Conservation (phyloP, 2,888 invertebrate species). For the Myopa testacea region DNA sequence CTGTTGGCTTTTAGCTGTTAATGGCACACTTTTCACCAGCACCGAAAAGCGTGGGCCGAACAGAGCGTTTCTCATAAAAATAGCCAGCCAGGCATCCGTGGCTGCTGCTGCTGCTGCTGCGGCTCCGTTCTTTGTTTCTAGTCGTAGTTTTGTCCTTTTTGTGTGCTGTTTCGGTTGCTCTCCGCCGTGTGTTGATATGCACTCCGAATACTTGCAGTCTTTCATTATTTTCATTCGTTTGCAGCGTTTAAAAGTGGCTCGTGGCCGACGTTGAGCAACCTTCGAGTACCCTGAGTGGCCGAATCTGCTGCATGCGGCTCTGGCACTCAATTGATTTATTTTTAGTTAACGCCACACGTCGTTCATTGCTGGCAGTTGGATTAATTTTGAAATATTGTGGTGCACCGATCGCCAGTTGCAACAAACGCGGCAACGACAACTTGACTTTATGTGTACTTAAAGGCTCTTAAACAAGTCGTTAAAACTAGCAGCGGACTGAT, state of each 20-base stretch:
- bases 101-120: background rate
- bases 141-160: too few species aligned
- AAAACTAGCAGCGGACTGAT: conserved; percentile 13
- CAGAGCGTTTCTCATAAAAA: conserved; percentile 2
- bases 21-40: conserved; percentile 33
- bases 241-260: background rate
- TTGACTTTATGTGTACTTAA: conserved; percentile 31
- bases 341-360: conserved; percentile 48
- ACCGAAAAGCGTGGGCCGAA: background rate
- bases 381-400: conserved; percentile 63
- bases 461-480: conserved; percentile 42
- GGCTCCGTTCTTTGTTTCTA: background rate
- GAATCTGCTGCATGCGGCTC: conserved; percentile 48
- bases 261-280: conserved; percentile 22
- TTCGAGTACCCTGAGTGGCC: background rate
- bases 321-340: conserved; percentile 60
- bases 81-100: background rate
- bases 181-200: conserved; percentile 19
- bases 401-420: conserved; percentile 39
- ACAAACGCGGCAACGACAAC: conserved; percentile 10
- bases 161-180: background rate
- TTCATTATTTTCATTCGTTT: background rate
- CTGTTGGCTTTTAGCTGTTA: background rate
- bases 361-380: conserved; percentile 58
- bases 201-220: background rate